A percentile compares a stretch with the other conserved stretches of the same genome.
Evolutionary conservation across 2,113 vertebrate genomes (phyloP).

Genomic region (Brachypodius melanocephalos): DNA sequence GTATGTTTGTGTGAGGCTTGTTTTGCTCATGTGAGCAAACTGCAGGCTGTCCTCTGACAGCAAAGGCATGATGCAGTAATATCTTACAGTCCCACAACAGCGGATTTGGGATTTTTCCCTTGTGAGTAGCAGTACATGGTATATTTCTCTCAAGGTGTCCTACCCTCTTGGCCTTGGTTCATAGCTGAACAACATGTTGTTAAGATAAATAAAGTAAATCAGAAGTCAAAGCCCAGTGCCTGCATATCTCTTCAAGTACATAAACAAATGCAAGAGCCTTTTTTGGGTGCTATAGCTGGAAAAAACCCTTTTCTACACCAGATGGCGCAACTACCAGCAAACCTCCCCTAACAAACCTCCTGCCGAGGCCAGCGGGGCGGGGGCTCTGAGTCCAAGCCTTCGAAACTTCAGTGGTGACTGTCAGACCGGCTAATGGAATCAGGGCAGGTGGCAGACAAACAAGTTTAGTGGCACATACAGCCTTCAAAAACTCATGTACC

Average conservation of each 20-base stretch:
- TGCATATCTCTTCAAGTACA: neutral
- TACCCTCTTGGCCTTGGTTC: neutral
- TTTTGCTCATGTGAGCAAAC: neutral
- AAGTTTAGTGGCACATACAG: neutral
- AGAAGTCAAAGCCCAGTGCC: neutral
- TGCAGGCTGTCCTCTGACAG: neutral
- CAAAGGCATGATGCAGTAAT: neutral
- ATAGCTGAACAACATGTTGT: neutral
- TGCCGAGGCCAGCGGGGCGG: rapidly evolving
- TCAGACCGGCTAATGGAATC: neutral
- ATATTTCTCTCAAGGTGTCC: neutral
- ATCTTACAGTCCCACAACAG: neutral
- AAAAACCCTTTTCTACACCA: neutral
- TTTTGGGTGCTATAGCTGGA: neutral
- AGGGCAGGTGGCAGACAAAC: neutral
- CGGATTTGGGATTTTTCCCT: neutral
- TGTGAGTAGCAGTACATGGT: neutral
- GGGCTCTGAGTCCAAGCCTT: neutral
- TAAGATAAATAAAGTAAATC: neutral
- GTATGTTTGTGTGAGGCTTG: neutral
- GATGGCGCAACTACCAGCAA: neutral
- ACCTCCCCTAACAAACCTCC: neutral
- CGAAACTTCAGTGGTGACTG: neutral
- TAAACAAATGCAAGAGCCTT: neutral
- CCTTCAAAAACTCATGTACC: neutral